Evolutionary conservation across 2,888 invertebrate species (phyloP), one percentile per base, ranked within the genome.

Genomic region (Augiades crinisus): DNA sequence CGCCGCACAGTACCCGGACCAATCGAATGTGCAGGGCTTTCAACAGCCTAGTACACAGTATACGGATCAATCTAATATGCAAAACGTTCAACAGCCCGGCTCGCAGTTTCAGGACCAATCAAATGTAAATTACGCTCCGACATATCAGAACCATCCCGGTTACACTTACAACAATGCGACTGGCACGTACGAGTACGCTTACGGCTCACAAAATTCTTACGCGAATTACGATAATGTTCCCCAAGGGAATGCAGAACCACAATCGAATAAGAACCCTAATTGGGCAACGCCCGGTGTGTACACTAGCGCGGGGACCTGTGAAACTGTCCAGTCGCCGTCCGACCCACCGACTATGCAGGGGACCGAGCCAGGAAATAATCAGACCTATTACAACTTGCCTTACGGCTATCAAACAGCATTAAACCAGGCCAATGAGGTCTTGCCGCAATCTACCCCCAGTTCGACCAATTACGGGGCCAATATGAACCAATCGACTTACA

Each of bases 111-210:
- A 64, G 5, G 72, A 78, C 24, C 74, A 75, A 53, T 16, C 58
- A 1, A 71, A 63, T 21, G 55, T 63, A 1, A 75, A 60, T 56
- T 80, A 75, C 57, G 65, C 63, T 1, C 81, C 80, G 51, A 72
- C 68, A 16, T 86, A 77, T 56, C 89, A 91, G 63, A 90, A 89
- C 47, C 93, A 93, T 70, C 92, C 93, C 2, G 93, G 92, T 34
- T 94, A 93, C 62, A 85, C 87, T 5, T 93, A 74, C 59, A 92
- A 93, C 64, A 59, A 85, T 0, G 68, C 81, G 0, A 90, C 91
- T 0, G 93, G 93, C 0, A 75, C 66, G 36, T 93, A 92, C 59
- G 91, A 92, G 7, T 94, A 94, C 61, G 91, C 78, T 58, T 92
- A 93, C 45, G 93, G 92, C 0, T 93, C 92, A 53, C 92, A 92